Evolutionary conservation across 64 coral and sea anemone genomes (phyloP), one percentile per base, ranked within the genome.

Genomic region (Montipora sp.): DNA sequence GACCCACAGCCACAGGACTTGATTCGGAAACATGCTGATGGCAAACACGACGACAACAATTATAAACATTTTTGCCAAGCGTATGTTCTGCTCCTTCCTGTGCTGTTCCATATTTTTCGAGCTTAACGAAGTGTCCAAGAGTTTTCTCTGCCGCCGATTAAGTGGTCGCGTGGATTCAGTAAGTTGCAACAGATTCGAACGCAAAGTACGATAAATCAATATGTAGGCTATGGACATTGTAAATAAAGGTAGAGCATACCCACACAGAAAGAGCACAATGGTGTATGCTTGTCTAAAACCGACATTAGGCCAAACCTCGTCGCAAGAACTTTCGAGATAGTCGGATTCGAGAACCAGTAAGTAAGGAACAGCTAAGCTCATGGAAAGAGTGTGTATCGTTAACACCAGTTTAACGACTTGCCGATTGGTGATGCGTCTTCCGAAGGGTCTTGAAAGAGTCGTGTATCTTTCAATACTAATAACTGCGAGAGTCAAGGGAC

Each of bases 11-110:
- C 95, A 96, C 8, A 96, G 51, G 4, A 94, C 67, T 83, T 96
- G 95, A 57, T 96, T 96, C n/a, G 95, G 95, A 83, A 87, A 96
- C 95, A 94, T 94, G 20, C 93, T 88, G 20, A 96, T 87, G 8
- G 95, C 83, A 73, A 96, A 96, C 16, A 96, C 92, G 13, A 88
- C 75, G 3, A 96, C 95, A 3, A 96, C 95, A 1, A 91, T 90
- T 14, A 94, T 87, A 24, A 96, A 96, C 92, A 96, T 96, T 57
- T 94, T 94, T 11, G 89, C 94, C 7, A 93, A 89, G 69, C 76
- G 89, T 66, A 90, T 80, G 82, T 81, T 77, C 70, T 83, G 24
- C 87, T 66, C 82, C 55, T 44, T 84, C 70, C 68, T 21, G 84
- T 70, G 68, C 8, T 24, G 45, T 89, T 47, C 68, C 1, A 13